A percentile compares a stretch with the other conserved stretches of the same genome.
phyloP scores from a whole-genome alignment of 2,113 vertebrate genomes.

The Oncorhynchus tshawytscha region DNA sequence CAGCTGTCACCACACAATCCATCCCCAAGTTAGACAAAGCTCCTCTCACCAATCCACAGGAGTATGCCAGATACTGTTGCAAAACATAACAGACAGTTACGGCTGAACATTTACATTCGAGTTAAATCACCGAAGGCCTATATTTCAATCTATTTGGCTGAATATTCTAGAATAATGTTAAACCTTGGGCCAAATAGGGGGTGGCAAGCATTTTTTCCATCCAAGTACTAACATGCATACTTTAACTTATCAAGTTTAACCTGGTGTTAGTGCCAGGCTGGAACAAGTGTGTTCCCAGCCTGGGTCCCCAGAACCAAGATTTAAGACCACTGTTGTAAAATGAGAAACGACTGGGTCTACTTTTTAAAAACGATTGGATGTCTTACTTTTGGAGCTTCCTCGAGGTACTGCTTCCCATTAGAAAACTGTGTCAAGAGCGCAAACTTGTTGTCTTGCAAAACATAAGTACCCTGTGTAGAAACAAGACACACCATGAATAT shows the following conservation, averaged over 20 bases:
- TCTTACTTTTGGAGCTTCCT: constrained; percentile 83
- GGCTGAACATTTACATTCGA: neutral
- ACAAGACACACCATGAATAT: neutral
- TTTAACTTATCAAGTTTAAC: too few relatives aligned
- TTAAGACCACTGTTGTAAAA: too few relatives aligned
- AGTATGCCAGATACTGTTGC: constrained; percentile 81
- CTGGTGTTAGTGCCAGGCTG: too few relatives aligned
- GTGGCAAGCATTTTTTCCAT: neutral
- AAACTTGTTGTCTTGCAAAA: constrained; percentile 84
- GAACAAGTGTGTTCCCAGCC: too few relatives aligned
- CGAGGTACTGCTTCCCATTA: constrained; percentile 79
- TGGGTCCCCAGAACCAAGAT: too few relatives aligned
- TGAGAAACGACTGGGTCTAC: neutral
- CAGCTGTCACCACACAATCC: constrained; percentile 80
- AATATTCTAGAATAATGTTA: neutral
- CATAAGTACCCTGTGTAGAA: constrained; percentile 78
- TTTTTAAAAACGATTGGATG: neutral
- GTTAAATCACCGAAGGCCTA: neutral
- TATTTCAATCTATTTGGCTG: neutral
- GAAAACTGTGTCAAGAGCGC: constrained; percentile 75
- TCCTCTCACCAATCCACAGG: constrained; percentile 82
- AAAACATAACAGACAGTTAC: neutral
- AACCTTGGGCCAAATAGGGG: neutral
- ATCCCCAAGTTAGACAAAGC: constrained; percentile 80
- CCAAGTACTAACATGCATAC: too few relatives aligned